Conservation (phyloP, 1,140 invertebrate genomes). For the Drosophila pseudoobscura region DNA sequence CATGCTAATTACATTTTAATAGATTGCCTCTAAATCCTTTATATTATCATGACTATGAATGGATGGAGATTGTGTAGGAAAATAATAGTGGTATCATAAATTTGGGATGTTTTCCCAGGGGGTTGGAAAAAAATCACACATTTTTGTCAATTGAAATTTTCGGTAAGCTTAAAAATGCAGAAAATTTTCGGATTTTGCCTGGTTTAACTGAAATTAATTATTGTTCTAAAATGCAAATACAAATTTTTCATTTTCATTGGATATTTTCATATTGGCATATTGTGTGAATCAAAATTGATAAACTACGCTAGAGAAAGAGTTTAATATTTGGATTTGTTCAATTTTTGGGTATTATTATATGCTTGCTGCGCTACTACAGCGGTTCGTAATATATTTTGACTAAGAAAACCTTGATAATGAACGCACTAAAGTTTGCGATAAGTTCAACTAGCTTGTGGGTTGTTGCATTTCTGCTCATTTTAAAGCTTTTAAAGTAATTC, state of each 20-base stretch:
- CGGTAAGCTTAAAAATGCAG: constrained; percentile 8
- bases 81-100: constrained; percentile 1
- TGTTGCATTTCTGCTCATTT: constrained; percentile 46
- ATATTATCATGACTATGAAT: constrained; percentile 4
- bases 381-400: constrained; percentile 59
- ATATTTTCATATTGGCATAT: constrained; percentile 28
- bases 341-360: constrained; percentile 49
- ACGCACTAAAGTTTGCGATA: constrained; percentile 68
- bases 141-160: constrained; percentile 42
- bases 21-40: constrained; percentile 39
- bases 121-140: constrained; percentile 59
- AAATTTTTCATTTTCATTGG: constrained; percentile 8
- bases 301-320: constrained; percentile 60
- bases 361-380: constrained; percentile 61
- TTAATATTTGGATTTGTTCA: constrained; percentile 57
- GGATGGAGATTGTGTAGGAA: not conserved
- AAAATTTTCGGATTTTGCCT: constrained; percentile 51
- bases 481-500: constrained; percentile 79
- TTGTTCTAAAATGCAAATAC: constrained; percentile 41
- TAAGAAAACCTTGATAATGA: constrained; percentile 72
- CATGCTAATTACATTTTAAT: constrained; percentile 68
- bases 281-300: constrained; percentile 50
- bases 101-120: constrained; percentile 7
- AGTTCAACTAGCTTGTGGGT: constrained; percentile 64
- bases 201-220: constrained; percentile 54